Conservation (phyloP, 2,797 vertebrate genomes). For the Oreortyx pictus region DNA sequence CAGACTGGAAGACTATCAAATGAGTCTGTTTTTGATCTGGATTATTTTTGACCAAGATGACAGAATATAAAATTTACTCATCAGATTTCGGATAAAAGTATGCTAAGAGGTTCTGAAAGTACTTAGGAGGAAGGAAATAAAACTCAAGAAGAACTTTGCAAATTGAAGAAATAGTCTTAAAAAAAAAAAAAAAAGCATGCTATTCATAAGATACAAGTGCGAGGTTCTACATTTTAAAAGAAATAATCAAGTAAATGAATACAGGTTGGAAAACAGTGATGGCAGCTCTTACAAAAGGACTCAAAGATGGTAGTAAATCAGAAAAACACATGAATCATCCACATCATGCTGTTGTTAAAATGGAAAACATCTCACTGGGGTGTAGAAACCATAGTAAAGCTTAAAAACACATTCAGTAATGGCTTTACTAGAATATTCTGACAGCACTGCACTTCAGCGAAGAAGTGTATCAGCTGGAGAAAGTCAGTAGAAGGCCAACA, state of each 20-base stretch:
- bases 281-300: background rate
- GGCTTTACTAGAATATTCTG: background rate
- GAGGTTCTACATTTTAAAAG: background rate
- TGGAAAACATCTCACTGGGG: background rate
- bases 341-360: background rate
- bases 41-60: background rate
- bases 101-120: background rate
- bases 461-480: background rate
- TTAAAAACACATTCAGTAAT: background rate
- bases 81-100: background rate
- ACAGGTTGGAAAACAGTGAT: background rate
- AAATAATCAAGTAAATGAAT: background rate
- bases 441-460: background rate
- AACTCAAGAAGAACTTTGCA: background rate
- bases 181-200: background rate
- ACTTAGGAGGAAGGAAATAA: background rate
- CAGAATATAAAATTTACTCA: background rate
- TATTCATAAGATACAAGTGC: background rate
- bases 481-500: background rate
- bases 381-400: background rate
- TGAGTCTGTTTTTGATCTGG: background rate
- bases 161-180: background rate
- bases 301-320: background rate
- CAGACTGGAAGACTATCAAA: background rate
- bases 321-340: slow-evolving; percentile 16